These are phyloP conservation scores for Noctilio leporinus DNA, from an alignment of 2,113 vertebrate genomes.

Conservation along the genomic window DNA sequence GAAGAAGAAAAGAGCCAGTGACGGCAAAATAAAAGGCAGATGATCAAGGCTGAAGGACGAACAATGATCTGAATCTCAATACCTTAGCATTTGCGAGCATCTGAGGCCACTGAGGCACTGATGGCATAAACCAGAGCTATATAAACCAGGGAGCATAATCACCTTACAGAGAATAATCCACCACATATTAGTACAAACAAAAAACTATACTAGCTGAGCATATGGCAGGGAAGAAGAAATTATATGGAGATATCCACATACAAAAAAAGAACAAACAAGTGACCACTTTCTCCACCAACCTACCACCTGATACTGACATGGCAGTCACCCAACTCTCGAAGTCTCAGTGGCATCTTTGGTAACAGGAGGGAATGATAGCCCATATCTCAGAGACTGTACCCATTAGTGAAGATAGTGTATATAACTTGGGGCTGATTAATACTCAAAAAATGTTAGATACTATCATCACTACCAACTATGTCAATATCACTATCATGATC, in stretches of 20 bases:
- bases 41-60: neutral
- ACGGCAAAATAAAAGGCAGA: neutral
- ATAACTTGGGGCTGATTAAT: neutral
- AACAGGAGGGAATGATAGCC: neutral
- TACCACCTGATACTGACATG: neutral
- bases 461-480: neutral
- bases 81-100: neutral
- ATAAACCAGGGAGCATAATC: neutral
- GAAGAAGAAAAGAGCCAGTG: neutral
- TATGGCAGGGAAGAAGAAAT: neutral
- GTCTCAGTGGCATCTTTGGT: neutral
- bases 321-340: neutral
- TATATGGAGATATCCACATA: neutral
- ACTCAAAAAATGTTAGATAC: neutral
- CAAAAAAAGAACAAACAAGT: neutral
- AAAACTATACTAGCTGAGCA: neutral
- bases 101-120: neutral
- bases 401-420: constrained; percentile 30
- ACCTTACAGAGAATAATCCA: neutral
- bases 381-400: neutral
- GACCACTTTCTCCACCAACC: neutral
- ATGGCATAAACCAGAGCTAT: neutral
- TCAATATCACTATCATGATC: neutral
- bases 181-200: neutral
- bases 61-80: neutral